Base-by-base conservation (phyloP, 2,113 vertebrate species). In the Eudyptes chrysolophus region DNA sequence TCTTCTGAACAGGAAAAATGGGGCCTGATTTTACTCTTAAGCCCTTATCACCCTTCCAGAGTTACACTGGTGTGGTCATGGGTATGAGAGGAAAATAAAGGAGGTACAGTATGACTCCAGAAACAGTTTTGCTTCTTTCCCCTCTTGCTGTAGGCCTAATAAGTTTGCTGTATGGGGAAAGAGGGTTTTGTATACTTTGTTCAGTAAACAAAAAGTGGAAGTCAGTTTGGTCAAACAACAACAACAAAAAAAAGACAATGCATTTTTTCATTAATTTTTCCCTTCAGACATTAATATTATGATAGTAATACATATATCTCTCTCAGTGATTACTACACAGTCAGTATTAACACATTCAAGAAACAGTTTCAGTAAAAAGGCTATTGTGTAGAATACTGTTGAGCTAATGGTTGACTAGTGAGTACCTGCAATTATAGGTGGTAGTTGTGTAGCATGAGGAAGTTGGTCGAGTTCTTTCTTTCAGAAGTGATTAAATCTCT, bases 231-330 rank as follows among this genome's bases (percentile, higher is more conserved):
- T 61, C 48, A 79, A 78, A 42, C 5, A 64, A 52, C 1, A 4
- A 26, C 1, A 24, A 48, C 19, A 48, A 18, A 6, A 8, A 19
- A n/a, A 62, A 8, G 4, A 3, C 5, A 60, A 21, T 9, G 6
- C 1, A n/a, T 30, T 27, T 36, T 70, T 74, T 40, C 18, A 34
- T 34, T 44, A 16, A 2, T 48, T 96, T 57, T 52, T 30, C 13
- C 13, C 10, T 85, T 72, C 34, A 36, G 14, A 14, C 78, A 52
- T 10, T 34, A 46, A 3, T 58, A 54, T 7, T 34, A 54, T 11
- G 7, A 20, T 22, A 36, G 4, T 3, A 32, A 77, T 16, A 21
- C 6, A 34, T 11, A 19, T 7, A 30, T 32, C 6, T 7, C 26
- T 22, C 32, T 22, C 27, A 16, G 5, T 55, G 52, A 30, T 65